Evolutionary conservation across 2,888 invertebrate genomes (phyloP).

Genomic region (Epirrhoe tristata): DNA sequence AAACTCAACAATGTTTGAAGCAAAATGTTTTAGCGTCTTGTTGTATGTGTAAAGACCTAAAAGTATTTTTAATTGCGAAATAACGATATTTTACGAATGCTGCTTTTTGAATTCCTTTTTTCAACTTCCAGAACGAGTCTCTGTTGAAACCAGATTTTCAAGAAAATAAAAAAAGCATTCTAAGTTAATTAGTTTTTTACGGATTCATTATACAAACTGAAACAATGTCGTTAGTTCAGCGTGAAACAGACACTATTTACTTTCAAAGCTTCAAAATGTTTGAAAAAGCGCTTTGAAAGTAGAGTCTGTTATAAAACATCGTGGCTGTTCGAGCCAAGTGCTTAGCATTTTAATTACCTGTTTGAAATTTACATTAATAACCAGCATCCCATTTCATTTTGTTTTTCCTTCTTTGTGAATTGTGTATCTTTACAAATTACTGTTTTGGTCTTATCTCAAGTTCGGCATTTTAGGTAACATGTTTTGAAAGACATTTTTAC

Average conservation of each 20-base stretch:
- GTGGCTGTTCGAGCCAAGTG: conserved; percentile 24
- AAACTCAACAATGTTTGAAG: too few species aligned
- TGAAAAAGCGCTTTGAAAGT: conserved; percentile 27
- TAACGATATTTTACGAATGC: too few species aligned
- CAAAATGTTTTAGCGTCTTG: too few species aligned
- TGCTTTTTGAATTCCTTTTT: too few species aligned
- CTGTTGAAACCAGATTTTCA: too few species aligned
- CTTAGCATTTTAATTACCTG: conserved; percentile 42
- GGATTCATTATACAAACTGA: background rate
- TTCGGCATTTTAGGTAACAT: background rate
- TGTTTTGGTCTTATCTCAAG: background rate
- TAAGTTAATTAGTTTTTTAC: background rate
- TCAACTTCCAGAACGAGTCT: too few species aligned
- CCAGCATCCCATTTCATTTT: conserved; percentile 34
- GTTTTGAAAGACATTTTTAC: background rate
- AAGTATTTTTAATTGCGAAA: too few species aligned
- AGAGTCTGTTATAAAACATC: conserved; percentile 32
- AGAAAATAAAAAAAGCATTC: too few species aligned
- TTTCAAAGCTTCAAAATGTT: conserved; percentile 6
- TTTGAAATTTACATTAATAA: conserved; percentile 41
- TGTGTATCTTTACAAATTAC: conserved; percentile 12
- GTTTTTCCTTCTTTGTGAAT: conserved; percentile 32
- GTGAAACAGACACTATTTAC: background rate
- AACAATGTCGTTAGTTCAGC: background rate
- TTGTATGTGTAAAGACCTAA: too few species aligned